A percentile compares a stretch with the other conserved stretches of the same genome.
Evolutionary conservation across 2,113 vertebrate genomes (phyloP).

Genomic region (Platichthys stellatus): DNA sequence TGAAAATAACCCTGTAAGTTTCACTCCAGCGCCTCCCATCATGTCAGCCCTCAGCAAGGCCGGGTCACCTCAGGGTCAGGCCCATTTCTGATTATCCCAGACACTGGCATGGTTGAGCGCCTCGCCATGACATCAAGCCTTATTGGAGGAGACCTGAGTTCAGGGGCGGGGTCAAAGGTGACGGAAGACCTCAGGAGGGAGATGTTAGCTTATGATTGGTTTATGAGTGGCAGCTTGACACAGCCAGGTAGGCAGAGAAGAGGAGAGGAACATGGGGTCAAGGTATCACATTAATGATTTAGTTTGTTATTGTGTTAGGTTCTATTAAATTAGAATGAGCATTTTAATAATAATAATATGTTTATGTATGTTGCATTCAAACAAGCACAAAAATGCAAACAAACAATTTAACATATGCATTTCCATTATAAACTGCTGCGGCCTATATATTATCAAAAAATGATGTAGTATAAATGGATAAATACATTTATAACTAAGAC

Average conservation of each 20-base stretch:
- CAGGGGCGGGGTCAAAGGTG: constrained; percentile 71
- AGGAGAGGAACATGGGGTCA: constrained; percentile 47
- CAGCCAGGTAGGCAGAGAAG: constrained; percentile 35
- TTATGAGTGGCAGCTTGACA: constrained; percentile 75
- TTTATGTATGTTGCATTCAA: too few species aligned
- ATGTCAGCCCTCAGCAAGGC: constrained; percentile 59
- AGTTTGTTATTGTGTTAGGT: constrained; percentile 11
- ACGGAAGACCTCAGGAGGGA: constrained; percentile 57
- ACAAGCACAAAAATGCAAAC: too few species aligned
- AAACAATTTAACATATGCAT: too few species aligned
- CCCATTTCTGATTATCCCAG: constrained; percentile 73
- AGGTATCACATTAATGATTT: constrained; percentile 41
- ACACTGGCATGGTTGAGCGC: constrained; percentile 67
- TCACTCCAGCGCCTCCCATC: constrained; percentile 54
- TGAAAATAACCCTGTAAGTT: constrained; percentile 57
- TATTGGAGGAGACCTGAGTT: constrained; percentile 71
- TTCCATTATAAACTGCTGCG: too few species aligned
- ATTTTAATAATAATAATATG: not conserved
- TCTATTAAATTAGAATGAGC: constrained; percentile 12
- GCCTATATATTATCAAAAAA: too few species aligned
- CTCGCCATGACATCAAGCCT: constrained; percentile 55
- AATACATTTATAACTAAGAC: too few species aligned
- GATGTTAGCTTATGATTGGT: constrained; percentile 75
- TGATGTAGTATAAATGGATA: too few species aligned
- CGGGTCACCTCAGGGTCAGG: constrained; percentile 65